A percentile compares a stretch with the other conserved stretches of the same genome.
These are phyloP conservation scores for Andrena dorsata DNA, from an alignment of 2,888 invertebrate species.

Conservation along the genomic window DNA sequence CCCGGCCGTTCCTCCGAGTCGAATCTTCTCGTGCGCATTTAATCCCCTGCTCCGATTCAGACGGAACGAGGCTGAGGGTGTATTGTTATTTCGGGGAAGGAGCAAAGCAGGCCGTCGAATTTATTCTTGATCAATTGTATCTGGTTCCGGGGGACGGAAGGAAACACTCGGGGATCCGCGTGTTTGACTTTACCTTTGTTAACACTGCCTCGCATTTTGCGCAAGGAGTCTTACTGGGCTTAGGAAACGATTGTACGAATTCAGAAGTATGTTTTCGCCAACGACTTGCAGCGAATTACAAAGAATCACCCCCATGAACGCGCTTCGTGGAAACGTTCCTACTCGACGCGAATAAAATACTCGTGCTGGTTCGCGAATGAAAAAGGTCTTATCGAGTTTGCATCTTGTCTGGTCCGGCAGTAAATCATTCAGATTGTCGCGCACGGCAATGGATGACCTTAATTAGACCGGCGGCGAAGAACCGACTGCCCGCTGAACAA, in stretches of 20 bases:
- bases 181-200: neutral
- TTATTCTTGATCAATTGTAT: neutral
- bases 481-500: constrained; percentile 37
- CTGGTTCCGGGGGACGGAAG: no score
- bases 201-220: no score
- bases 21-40: constrained; percentile 46
- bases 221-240: no score
- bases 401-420: constrained; percentile 49
- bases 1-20: constrained; percentile 8
- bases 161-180: neutral
- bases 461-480: constrained; percentile 60
- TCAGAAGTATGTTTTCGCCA: neutral
- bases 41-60: constrained; percentile 45
- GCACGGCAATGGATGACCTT: constrained; percentile 60
- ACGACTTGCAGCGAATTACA: neutral
- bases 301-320: neutral
- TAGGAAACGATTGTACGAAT: no score
- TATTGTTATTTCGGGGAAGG: constrained; percentile 50
- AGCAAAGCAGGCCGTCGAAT: constrained; percentile 27
- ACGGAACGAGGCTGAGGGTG: constrained; percentile 15
- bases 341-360: constrained; percentile 1
- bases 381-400: constrained; percentile 36
- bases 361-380: neutral
- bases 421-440: constrained; percentile 63
- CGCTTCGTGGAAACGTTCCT: neutral